Conservation (phyloP, 2,113 vertebrate species). For the Coptodon rendalli region DNA sequence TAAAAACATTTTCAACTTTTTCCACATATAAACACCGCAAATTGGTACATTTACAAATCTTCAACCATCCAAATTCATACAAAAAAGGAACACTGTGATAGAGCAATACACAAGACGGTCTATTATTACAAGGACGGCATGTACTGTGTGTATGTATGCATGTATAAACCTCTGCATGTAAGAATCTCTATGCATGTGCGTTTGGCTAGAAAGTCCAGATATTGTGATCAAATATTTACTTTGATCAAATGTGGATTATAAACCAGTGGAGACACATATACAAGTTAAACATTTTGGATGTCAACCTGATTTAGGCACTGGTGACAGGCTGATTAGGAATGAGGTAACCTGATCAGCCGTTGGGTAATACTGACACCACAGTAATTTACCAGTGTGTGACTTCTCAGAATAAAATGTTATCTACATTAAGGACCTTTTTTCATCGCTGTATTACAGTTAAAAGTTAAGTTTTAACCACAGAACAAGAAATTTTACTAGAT, state of each 20-base stretch:
- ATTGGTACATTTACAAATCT: conserved; percentile 68
- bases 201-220: conserved; percentile 3
- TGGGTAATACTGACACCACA: conserved; percentile 39
- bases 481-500: conserved; percentile 42
- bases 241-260: conserved; percentile 2
- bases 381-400: conserved; percentile 15
- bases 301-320: conserved; percentile 51
- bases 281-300: conserved; percentile 17
- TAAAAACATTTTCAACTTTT: conserved; percentile 59
- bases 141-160: conserved; percentile 1
- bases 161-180: not conserved
- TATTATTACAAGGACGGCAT: conserved; percentile 43
- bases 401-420: not conserved
- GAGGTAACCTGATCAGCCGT: conserved; percentile 6
- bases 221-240: not conserved
- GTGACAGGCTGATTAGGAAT: conserved; percentile 20
- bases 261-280: conserved; percentile 30
- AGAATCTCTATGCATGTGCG: not conserved
- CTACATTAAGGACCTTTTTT: conserved; percentile 30
- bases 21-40: conserved; percentile 72
- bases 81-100: conserved; percentile 58
- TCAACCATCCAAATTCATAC: conserved; percentile 59
- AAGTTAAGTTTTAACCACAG: conserved; percentile 36
- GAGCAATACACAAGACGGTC: conserved; percentile 43
- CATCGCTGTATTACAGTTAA: not conserved